phyloP scores from a whole-genome alignment of 2,797 vertebrate species.

The Pelochelys cantorii region DNA sequence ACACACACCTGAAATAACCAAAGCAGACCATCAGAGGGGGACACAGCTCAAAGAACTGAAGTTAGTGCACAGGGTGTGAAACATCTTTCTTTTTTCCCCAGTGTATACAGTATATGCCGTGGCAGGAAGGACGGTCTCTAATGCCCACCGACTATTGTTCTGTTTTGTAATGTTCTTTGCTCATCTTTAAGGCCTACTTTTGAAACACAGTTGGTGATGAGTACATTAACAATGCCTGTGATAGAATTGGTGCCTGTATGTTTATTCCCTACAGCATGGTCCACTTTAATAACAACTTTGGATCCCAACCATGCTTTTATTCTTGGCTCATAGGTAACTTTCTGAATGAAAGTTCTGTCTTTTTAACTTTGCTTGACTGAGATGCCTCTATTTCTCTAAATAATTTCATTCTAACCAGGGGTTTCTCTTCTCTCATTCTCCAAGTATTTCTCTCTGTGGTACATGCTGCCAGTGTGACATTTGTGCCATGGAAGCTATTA shows the following conservation, averaged over 20 bases:
- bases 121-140: neutral
- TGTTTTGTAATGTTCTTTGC: neutral
- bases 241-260: neutral
- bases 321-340: constrained; percentile 53
- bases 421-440: constrained; percentile 28
- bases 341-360: neutral
- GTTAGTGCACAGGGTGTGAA: too few species aligned
- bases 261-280: neutral
- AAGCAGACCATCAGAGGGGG: too few species aligned
- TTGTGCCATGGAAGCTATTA: constrained; percentile 55
- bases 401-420: constrained; percentile 33
- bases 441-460: constrained; percentile 48
- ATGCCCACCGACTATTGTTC: rapidly evolving
- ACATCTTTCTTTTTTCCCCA: neutral
- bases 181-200: neutral
- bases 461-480: constrained; percentile 53
- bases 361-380: constrained; percentile 42
- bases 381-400: constrained; percentile 44
- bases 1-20: too few species aligned
- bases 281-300: constrained; percentile 24
- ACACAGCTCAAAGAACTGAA: too few species aligned
- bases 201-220: neutral
- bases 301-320: constrained; percentile 24
- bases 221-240: neutral
- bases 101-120: neutral